Evolutionary conservation across 1,140 invertebrate genomes (phyloP), one percentile per base, ranked within the genome.

Genomic region (Drosophila sechellia): DNA sequence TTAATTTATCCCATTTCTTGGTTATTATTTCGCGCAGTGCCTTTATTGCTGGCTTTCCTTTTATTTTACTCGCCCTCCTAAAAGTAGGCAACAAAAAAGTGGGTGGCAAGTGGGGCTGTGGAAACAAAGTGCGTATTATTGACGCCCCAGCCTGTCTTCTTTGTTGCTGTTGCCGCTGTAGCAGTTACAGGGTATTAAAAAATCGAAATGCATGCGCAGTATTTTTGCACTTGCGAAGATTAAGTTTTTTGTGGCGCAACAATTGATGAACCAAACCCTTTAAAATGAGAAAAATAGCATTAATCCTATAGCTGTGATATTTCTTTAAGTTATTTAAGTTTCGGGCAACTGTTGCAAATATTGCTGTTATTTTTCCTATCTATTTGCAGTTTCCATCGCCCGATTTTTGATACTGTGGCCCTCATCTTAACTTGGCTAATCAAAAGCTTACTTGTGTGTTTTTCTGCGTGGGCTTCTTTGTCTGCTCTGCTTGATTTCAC

Each of bases 191-290:
- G 15, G 15, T 54, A 45, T 40, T 11, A 15, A 15, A 89, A 77
- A 83, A 77, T 87, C 58, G 70, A 87, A 87, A 81, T 81, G 74
- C 68, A 77, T 71, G 71, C 70, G 55, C 59, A 58, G 65, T 61
- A n/a, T 15, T 50, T 59, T 60, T 35, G 35, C 42, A 35, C 31
- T 42, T 42, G 40, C 40, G 8, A 15, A 15, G n/a, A 11, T 43
- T 10, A 43, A 43, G 42, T 43, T 17, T 8, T 22, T 10, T 42
- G n/a, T 64, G 15, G 27, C 34, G 65, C 61, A 46, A 48, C 49
- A 68, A 70, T 40, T 48, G 63, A 34, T 31, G 15, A 11, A 20
- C 13, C 20, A 22, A 22, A 22, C 0, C 2, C 20, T 22, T 22
- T 3, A 22, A 22, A 22, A 22, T 22, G 20, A 22, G 20, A 2